Conservation (phyloP, 2,113 vertebrate genomes). For the Urocynchramus pylzowi region DNA sequence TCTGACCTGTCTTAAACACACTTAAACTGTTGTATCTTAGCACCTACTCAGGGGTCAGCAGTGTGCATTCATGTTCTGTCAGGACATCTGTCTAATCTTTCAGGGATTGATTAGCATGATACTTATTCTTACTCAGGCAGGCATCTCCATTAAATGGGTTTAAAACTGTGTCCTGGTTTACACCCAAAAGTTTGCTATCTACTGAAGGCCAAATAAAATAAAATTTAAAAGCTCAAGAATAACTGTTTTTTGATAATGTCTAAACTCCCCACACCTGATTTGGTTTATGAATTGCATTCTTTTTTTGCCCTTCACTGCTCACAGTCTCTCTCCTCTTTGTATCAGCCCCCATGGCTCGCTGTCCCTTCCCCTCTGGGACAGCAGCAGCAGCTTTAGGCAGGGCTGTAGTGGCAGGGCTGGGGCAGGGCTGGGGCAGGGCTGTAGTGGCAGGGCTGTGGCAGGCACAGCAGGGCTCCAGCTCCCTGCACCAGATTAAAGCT, state of each 20-base stretch:
- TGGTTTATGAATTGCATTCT: neutral
- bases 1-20: neutral
- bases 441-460: neutral
- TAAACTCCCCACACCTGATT: neutral
- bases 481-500: neutral
- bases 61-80: neutral
- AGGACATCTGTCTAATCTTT: constrained; percentile 11
- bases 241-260: neutral
- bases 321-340: neutral
- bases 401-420: neutral
- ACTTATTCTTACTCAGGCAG: neutral
- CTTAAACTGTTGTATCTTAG: neutral
- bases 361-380: neutral
- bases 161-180: constrained; percentile 4
- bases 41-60: neutral
- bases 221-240: neutral
- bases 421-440: neutral
- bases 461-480: neutral
- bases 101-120: neutral
- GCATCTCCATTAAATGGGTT: constrained; percentile 13
- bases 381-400: neutral
- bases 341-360: neutral
- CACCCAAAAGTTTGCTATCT: neutral
- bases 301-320: neutral
- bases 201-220: neutral